phyloP scores from a whole-genome alignment of 2,888 invertebrate genomes.

The Diabrotica balteata region DNA sequence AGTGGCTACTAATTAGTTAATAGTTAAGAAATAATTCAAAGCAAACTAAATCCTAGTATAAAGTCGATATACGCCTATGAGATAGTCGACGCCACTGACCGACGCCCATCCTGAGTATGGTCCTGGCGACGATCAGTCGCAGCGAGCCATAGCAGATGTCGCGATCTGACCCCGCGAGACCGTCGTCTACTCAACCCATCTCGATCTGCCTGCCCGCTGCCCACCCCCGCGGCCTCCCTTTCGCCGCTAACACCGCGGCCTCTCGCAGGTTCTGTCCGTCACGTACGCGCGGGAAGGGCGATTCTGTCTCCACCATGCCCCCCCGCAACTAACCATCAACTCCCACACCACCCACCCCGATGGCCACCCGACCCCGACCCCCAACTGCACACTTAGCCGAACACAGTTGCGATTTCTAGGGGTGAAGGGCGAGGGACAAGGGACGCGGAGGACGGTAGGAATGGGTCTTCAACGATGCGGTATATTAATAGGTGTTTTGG shows the following conservation, averaged over 20 bases:
- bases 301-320: slow-evolving; percentile 28
- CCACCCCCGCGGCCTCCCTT: slow-evolving; percentile 18
- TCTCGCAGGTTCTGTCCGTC: slow-evolving; percentile 42
- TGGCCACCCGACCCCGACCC: slow-evolving; percentile 30
- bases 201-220: slow-evolving; percentile 7
- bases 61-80: too few relatives aligned
- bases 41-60: too few relatives aligned
- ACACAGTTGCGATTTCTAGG: slow-evolving; percentile 20
- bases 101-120: slow-evolving; percentile 15
- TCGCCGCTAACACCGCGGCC: slow-evolving; percentile 19
- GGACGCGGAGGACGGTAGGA: slow-evolving; percentile 5
- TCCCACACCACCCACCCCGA: slow-evolving; percentile 13
- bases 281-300: slow-evolving; percentile 37
- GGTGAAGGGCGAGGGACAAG: slow-evolving; percentile 7
- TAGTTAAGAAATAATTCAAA: too few relatives aligned
- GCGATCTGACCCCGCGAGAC: slow-evolving; percentile 38
- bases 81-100: slow-evolving; percentile 2
- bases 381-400: slow-evolving; percentile 42
- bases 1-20: too few relatives aligned
- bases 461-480: slow-evolving; percentile 15
- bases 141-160: slow-evolving; percentile 37
- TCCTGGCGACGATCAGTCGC: slow-evolving; percentile 44
- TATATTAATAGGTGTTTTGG: slow-evolving; percentile 11
- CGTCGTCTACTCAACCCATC: slow-evolving; percentile 19
- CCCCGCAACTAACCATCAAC: slow-evolving; percentile 29